These are phyloP conservation scores for Aradophagus sp. DNA, from an alignment of 1,140 invertebrate species.

Conservation along the genomic window DNA sequence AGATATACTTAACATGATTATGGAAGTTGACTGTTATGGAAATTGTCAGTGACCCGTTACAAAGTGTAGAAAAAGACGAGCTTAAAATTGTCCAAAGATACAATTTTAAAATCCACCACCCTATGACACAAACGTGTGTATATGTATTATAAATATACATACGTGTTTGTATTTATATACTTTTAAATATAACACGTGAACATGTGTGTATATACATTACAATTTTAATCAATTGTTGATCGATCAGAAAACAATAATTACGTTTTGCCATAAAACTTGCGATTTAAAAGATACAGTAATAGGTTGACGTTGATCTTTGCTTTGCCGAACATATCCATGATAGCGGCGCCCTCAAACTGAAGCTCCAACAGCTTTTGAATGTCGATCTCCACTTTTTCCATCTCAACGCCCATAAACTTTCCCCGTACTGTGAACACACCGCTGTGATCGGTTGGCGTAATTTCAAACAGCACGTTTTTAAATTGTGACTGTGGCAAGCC, in stretches of 20 bases:
- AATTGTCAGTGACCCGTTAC: no score
- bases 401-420: conserved; percentile 87
- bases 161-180: no score
- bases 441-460: conserved; percentile 80
- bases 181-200: no score
- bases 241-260: conserved; percentile 17
- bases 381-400: conserved; percentile 85
- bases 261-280: conserved; percentile 84
- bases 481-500: conserved; percentile 80
- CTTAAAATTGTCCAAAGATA: no score
- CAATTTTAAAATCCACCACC: no score
- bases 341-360: conserved; percentile 85
- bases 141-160: no score
- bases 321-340: conserved; percentile 87
- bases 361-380: conserved; percentile 85
- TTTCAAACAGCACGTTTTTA: conserved; percentile 88
- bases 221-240: no score
- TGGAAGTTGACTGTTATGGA: no score
- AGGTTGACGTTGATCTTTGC: conserved; percentile 88
- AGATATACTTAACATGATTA: no score
- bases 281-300: conserved; percentile 84
- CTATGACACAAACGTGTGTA: no score
- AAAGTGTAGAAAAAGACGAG: no score
- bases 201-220: no score
- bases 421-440: conserved; percentile 84